Percentiles rank a stretch among this genome's conserved stretches.
Evolutionary conservation across 2,797 vertebrate species (phyloP).

Genomic region (Psittacula derbiana): DNA sequence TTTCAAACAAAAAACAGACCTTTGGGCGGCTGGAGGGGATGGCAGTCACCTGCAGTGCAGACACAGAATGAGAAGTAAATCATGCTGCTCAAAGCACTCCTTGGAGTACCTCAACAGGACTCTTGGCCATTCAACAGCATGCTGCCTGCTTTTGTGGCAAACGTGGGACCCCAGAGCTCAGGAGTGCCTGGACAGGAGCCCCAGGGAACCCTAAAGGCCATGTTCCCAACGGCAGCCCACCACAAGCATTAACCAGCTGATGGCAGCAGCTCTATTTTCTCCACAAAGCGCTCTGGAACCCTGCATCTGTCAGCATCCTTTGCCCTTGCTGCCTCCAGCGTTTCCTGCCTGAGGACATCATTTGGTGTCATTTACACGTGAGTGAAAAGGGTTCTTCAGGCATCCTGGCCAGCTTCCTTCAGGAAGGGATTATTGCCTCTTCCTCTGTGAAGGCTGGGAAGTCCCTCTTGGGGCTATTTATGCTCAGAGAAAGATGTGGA

Average conservation of each 20-base stretch:
- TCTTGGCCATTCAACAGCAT: neutral
- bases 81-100: neutral
- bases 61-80: neutral
- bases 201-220: fast-evolving
- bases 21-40: neutral
- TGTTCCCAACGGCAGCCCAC: neutral
- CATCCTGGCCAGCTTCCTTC: neutral
- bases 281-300: fast-evolving
- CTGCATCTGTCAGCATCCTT: neutral
- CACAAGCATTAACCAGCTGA: neutral
- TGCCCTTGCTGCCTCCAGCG: neutral
- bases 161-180: neutral
- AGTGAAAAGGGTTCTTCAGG: neutral
- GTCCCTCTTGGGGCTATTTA: neutral
- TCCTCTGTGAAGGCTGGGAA: neutral
- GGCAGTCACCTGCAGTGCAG: neutral
- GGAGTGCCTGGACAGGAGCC: neutral
- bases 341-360: neutral
- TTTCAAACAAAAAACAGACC: neutral
- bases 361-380: neutral
- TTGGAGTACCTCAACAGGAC: fast-evolving
- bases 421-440: neutral
- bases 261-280: neutral
- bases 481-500: neutral
- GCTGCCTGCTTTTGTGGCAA: neutral